Evolutionary conservation across 2,888 invertebrate species (phyloP).

Genomic region (Zootermopsis nevadensis): DNA sequence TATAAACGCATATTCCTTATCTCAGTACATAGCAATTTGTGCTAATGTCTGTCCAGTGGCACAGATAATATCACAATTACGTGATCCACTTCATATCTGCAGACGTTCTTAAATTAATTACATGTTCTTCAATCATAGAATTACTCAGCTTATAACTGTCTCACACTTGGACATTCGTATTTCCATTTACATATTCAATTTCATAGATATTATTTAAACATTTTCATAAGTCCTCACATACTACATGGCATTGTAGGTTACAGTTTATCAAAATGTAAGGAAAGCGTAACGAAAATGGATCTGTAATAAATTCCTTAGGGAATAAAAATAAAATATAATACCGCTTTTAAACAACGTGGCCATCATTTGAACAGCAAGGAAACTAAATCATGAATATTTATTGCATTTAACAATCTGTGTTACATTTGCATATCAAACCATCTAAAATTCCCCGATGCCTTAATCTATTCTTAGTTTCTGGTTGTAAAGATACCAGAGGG

Average conservation of each 20-base stretch:
- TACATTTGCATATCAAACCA: not conserved
- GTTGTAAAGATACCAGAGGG: too few relatives aligned
- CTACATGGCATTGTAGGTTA: not conserved
- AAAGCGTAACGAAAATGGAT: not conserved
- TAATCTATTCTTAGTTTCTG: too few relatives aligned
- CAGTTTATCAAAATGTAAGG: not conserved
- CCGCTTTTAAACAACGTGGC: not conserved
- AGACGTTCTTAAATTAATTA: too few relatives aligned
- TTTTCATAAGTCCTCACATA: not conserved
- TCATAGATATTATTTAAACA: not conserved
- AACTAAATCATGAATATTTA: slow-evolving; percentile 5
- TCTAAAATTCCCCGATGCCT: not conserved
- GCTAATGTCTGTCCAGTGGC: too few relatives aligned
- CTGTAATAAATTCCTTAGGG: not conserved
- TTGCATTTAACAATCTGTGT: not conserved
- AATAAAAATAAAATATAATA: not conserved
- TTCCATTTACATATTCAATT: not conserved
- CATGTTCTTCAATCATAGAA: too few relatives aligned
- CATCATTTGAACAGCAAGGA: not conserved
- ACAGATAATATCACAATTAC: too few relatives aligned
- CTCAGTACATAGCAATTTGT: too few relatives aligned
- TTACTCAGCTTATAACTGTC: too few relatives aligned
- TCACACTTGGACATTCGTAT: too few relatives aligned
- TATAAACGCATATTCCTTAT: too few relatives aligned
- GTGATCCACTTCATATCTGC: too few relatives aligned